These are phyloP conservation scores for Nanorana parkeri DNA, from an alignment of 2,113 vertebrate species.

Conservation along the genomic window DNA sequence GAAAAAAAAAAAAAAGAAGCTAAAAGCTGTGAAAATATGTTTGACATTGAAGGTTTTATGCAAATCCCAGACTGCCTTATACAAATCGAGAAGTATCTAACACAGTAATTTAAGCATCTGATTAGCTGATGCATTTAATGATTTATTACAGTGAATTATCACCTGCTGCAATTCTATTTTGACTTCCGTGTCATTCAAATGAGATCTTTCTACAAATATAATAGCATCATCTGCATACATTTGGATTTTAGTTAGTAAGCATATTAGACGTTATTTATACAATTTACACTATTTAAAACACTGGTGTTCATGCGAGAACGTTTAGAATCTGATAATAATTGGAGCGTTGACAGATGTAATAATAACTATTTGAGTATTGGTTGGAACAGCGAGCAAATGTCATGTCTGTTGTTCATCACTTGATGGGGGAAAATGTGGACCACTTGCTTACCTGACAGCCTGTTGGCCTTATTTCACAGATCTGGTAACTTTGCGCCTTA, in stretches of 20 bases:
- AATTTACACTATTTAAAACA: slow-evolving; percentile 52
- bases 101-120: slow-evolving; percentile 54
- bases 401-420: not conserved
- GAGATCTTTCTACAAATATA: slow-evolving; percentile 56
- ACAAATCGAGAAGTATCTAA: slow-evolving; percentile 45
- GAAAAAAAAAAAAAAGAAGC: not conserved
- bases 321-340: slow-evolving; percentile 27
- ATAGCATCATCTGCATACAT: slow-evolving; percentile 58
- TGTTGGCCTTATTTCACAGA: too few species aligned
- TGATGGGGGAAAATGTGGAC: too few species aligned
- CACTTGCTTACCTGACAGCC: too few species aligned
- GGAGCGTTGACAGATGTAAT: slow-evolving; percentile 39
- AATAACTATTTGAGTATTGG: not conserved
- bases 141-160: slow-evolving; percentile 58
- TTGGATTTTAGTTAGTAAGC: slow-evolving; percentile 51
- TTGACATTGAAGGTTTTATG: slow-evolving; percentile 52
- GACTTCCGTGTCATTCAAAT: slow-evolving; percentile 57
- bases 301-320: slow-evolving; percentile 19
- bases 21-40: slow-evolving; percentile 15
- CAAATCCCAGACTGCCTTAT: slow-evolving; percentile 26
- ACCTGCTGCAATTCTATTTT: slow-evolving; percentile 57
- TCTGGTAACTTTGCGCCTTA: too few species aligned
- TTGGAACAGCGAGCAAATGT: not conserved
- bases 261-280: slow-evolving; percentile 53
- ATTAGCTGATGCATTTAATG: slow-evolving; percentile 58